Evolutionary conservation across 2,888 invertebrate genomes (phyloP).

Genomic region (Fragum fragum): DNA sequence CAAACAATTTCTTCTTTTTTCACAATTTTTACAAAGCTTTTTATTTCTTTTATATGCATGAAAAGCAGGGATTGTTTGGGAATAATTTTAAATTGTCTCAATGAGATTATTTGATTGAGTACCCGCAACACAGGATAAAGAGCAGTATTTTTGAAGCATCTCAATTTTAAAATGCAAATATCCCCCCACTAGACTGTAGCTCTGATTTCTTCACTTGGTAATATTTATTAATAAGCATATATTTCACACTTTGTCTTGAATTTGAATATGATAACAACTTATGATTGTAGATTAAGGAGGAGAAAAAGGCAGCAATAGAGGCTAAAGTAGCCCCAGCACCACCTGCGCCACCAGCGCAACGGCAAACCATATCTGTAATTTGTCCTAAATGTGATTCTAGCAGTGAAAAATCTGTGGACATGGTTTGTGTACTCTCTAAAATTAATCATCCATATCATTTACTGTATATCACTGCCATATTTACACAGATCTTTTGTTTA

Average conservation of each 20-base stretch:
- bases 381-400: constrained; percentile 44
- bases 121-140: too few species aligned
- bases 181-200: too few species aligned
- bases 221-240: too few species aligned
- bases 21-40: too few species aligned
- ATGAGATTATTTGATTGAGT: too few species aligned
- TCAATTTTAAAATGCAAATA: too few species aligned
- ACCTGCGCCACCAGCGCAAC: constrained; percentile 1
- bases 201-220: too few species aligned
- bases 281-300: constrained; percentile 44
- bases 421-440: constrained; percentile 16
- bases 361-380: constrained; percentile 36
- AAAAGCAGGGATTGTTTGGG: too few species aligned
- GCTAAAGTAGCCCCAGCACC: constrained; percentile 37
- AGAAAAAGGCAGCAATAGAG: constrained; percentile 46
- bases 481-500: background rate
- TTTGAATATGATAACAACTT: background rate
- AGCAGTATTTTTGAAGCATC: too few species aligned
- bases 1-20: too few species aligned
- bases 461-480: background rate
- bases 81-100: too few species aligned
- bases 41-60: too few species aligned
- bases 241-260: background rate
- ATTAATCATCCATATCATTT: constrained; percentile 3
- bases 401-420: constrained; percentile 26